Conservation (phyloP, 2,888 invertebrate species). For the Lapara coniferarum region DNA sequence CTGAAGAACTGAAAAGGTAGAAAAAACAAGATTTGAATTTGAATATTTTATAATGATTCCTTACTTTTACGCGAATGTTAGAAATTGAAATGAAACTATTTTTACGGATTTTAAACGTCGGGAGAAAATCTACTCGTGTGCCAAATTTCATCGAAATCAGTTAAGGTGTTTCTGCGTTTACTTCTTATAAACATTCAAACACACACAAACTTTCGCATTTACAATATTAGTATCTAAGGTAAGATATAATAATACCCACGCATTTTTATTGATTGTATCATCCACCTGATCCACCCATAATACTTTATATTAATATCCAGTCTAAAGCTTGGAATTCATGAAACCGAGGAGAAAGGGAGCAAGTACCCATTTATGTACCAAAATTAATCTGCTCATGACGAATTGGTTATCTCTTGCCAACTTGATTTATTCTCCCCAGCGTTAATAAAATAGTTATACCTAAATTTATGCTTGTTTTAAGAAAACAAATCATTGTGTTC, state of each 20-base stretch:
- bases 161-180: no score
- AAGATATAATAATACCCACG: background rate
- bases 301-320: background rate
- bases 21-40: no score
- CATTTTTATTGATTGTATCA: background rate
- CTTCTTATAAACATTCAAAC: no score
- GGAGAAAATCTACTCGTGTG: no score
- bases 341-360: background rate
- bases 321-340: background rate
- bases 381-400: conserved; percentile 7
- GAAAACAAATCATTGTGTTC: conserved; percentile 38
- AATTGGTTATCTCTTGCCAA: conserved; percentile 36
- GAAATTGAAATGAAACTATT: no score
- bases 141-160: no score
- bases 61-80: no score
- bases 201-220: background rate
- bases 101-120: no score
- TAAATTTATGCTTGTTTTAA: conserved; percentile 42
- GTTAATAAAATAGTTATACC: conserved; percentile 30
- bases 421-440: conserved; percentile 34
- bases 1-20: no score
- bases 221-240: background rate
- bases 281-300: background rate
- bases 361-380: background rate
- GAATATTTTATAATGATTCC: no score